phyloP scores from a whole-genome alignment of 2,888 invertebrate genomes.

The Xanthostigma xanthostigma region DNA sequence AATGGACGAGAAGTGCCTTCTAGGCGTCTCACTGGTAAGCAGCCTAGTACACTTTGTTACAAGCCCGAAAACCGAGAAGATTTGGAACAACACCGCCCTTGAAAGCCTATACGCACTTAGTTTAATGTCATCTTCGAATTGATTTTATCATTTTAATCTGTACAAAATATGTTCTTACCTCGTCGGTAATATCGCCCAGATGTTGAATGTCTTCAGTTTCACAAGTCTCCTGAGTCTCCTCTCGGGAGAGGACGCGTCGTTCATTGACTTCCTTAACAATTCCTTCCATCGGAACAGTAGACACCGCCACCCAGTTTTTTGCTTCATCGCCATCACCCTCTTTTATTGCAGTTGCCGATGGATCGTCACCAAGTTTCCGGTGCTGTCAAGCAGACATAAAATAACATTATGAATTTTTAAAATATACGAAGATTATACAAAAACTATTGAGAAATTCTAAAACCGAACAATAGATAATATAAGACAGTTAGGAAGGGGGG shows the following conservation, averaged over 20 bases:
- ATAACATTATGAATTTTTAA: not conserved
- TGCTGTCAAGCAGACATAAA: constrained; percentile 17
- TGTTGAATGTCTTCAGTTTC: constrained; percentile 78
- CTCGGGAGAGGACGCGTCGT: constrained; percentile 61
- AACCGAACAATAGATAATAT: too few relatives aligned
- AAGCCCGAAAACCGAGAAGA: too few relatives aligned
- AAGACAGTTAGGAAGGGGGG: too few relatives aligned
- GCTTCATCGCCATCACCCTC: constrained; percentile 22
- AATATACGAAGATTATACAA: too few relatives aligned
- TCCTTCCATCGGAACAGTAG: constrained; percentile 49
- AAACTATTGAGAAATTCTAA: too few relatives aligned
- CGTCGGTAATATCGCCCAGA: constrained; percentile 71
- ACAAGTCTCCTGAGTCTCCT: constrained; percentile 64
- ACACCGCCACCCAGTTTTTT: constrained; percentile 38
- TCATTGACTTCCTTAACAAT: constrained; percentile 71
- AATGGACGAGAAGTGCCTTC: too few relatives aligned
- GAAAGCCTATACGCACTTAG: too few relatives aligned
- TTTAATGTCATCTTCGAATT: too few relatives aligned
- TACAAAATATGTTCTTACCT: constrained; percentile 41
- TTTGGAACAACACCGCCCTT: too few relatives aligned
- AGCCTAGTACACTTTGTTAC: too few relatives aligned
- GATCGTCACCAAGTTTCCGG: constrained; percentile 27
- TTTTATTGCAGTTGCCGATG: constrained; percentile 9
- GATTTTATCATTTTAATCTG: too few relatives aligned
- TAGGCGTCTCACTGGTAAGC: too few relatives aligned